A percentile compares a stretch with the other conserved stretches of the same genome.
phyloP scores from a whole-genome alignment of 2,113 vertebrate species.

The pig (Sus scrofa) region DNA sequence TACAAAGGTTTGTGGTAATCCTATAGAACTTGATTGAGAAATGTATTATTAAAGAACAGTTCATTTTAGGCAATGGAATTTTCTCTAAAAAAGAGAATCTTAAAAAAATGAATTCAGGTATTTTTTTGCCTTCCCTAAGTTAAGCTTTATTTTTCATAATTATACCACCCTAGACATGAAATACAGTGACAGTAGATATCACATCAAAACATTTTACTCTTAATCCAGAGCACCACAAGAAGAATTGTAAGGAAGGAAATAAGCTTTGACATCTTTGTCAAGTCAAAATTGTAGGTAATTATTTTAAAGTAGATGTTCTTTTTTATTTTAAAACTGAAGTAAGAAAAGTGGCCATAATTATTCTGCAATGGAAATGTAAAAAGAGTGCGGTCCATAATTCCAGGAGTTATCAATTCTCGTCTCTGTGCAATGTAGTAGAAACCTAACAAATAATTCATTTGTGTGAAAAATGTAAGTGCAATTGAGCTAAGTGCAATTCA shows the following conservation, averaged over 20 bases:
- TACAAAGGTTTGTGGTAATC: neutral
- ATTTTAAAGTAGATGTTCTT: slow-evolving; percentile 73
- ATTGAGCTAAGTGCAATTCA: neutral
- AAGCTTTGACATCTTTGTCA: slow-evolving; percentile 74
- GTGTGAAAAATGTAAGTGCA: neutral
- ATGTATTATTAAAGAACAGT: neutral
- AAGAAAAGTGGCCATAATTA: slow-evolving; percentile 71
- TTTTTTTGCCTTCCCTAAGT: neutral
- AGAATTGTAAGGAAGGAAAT: slow-evolving; percentile 54
- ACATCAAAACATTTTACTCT: slow-evolving; percentile 81
- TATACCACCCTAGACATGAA: slow-evolving; percentile 75
- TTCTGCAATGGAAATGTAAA: slow-evolving; percentile 61
- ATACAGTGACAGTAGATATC: slow-evolving; percentile 68
- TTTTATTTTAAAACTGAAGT: slow-evolving; percentile 76
- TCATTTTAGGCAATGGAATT: neutral
- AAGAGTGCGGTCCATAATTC: slow-evolving; percentile 40
- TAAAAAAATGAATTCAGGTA: slow-evolving; percentile 26
- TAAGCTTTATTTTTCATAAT: slow-evolving; percentile 78
- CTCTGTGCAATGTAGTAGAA: neutral
- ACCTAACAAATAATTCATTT: slow-evolving; percentile 43
- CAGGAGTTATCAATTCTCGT: slow-evolving; percentile 21
- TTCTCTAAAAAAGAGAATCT: neutral
- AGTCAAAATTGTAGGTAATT: slow-evolving; percentile 78
- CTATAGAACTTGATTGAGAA: neutral
- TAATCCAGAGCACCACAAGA: slow-evolving; percentile 62